These are phyloP conservation scores for Procavia capensis DNA, from an alignment of 2,113 vertebrate species.

Conservation along the genomic window DNA sequence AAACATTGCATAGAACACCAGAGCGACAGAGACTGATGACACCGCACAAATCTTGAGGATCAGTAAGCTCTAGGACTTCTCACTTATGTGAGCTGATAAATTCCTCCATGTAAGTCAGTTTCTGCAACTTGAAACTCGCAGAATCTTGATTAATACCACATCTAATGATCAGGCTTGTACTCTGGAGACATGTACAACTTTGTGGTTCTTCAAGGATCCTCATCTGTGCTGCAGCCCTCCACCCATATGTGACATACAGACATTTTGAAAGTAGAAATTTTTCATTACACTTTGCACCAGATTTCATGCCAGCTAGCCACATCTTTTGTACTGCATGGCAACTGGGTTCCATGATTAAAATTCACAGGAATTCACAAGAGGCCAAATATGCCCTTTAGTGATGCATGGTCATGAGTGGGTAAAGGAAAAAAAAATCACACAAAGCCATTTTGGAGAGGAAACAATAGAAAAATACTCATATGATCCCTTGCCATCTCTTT, in stretches of 20 bases:
- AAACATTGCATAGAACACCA: neutral
- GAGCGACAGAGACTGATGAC: neutral
- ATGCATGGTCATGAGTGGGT: neutral
- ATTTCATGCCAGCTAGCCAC: neutral
- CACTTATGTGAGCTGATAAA: neutral
- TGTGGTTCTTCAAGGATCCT: neutral
- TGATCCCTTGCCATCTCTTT: neutral
- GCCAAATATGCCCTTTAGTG: neutral
- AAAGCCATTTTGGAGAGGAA: neutral
- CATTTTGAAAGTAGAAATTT: neutral
- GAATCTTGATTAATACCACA: neutral
- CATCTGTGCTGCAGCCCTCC: neutral
- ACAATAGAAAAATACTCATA: conserved; percentile 24
- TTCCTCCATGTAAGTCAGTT: neutral
- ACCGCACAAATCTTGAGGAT: neutral
- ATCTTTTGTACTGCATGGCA: neutral
- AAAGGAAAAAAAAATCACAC: neutral
- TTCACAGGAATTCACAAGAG: neutral
- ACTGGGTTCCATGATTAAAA: conserved; percentile 6
- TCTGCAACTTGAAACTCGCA: neutral
- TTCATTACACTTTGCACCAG: neutral
- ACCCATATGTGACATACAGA: neutral
- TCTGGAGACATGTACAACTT: neutral
- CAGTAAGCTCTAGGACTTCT: neutral
- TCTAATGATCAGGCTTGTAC: neutral